Conservation (phyloP, 37 sponge, comb jelly and placozoan genomes). For the Petrosia ficiformis region DNA sequence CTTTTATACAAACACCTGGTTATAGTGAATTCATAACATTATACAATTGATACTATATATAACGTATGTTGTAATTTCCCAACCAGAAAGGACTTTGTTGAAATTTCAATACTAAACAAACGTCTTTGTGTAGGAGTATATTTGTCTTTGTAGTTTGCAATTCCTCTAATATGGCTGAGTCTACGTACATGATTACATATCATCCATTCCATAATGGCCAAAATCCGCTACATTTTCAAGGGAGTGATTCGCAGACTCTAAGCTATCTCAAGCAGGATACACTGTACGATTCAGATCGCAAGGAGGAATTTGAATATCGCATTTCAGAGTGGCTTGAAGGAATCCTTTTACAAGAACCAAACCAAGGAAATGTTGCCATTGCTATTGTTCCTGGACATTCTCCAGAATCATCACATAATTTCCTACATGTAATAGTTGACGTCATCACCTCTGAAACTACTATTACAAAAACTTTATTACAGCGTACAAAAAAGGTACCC, state of each 20-base stretch:
- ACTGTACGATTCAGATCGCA: not conserved
- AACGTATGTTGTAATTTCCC: too few species aligned
- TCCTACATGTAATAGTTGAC: not conserved
- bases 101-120: too few species aligned
- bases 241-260: conserved; percentile 5
- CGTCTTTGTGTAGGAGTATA: too few species aligned
- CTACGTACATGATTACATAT: conserved; percentile 6
- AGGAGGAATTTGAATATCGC: conserved; percentile 1
- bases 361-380: not conserved
- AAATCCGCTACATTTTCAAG: not conserved
- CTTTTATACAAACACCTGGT: too few species aligned
- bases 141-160: too few species aligned
- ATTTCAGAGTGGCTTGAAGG: not conserved
- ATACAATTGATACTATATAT: too few species aligned
- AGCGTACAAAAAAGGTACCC: not conserved
- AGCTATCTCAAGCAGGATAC: not conserved
- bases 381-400: conserved; percentile 15
- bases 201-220: not conserved
- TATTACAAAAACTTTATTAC: not conserved
- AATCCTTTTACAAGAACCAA: not conserved
- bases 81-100: too few species aligned
- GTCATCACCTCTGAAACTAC: not conserved
- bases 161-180: not conserved
- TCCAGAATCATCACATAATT: not conserved
- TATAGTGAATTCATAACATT: too few species aligned